Percentiles rank a stretch among this genome's conserved stretches.
phyloP scores from a whole-genome alignment of 2,113 vertebrate genomes.

The Oxyruncus cristatus region DNA sequence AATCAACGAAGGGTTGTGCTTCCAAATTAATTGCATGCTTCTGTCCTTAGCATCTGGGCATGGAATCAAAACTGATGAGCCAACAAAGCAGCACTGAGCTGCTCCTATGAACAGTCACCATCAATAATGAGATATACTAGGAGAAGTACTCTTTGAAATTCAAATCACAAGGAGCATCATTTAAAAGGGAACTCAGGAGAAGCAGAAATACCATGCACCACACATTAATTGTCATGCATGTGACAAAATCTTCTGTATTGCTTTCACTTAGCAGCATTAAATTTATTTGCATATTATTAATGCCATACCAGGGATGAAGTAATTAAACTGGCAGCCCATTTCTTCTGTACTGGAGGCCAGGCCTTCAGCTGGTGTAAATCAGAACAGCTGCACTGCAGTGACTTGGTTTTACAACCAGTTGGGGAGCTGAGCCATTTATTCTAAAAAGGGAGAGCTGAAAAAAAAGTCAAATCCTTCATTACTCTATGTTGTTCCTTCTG shows the following conservation, averaged over 20 bases:
- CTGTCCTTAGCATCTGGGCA: constrained; percentile 22
- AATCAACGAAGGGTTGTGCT: constrained; percentile 13
- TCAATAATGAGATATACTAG: constrained; percentile 4
- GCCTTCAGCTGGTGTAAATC: constrained; percentile 36
- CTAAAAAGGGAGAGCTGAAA: neutral
- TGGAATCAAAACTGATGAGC: constrained; percentile 36
- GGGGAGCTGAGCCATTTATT: neutral
- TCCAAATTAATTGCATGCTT: constrained; percentile 44
- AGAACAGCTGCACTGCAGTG: neutral
- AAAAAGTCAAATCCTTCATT: neutral
- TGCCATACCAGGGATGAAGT: neutral
- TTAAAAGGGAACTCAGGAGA: neutral
- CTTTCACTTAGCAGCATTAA: neutral
- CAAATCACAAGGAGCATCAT: constrained; percentile 2
- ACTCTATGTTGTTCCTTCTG: neutral
- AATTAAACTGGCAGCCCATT: constrained; percentile 14
- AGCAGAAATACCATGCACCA: neutral
- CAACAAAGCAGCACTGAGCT: constrained; percentile 13
- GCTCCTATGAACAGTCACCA: neutral
- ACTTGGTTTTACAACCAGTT: neutral
- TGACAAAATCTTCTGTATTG: neutral
- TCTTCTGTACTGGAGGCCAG: neutral
- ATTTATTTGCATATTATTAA: constrained; percentile 22
- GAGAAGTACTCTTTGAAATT: constrained; percentile 6
- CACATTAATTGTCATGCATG: constrained; percentile 12